Conservation (phyloP, 2,888 invertebrate genomes). For the Amorpha juglandis region DNA sequence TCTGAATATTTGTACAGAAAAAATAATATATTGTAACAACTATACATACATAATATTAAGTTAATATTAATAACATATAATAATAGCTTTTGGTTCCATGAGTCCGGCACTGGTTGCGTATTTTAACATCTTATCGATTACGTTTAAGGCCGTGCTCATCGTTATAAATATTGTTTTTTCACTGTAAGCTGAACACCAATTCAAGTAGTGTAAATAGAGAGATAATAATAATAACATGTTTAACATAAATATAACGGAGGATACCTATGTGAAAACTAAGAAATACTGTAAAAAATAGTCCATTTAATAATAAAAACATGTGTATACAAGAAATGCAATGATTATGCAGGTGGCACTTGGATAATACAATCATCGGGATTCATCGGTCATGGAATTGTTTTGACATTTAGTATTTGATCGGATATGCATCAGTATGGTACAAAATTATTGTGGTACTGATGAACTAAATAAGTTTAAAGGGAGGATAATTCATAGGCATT, state of each 20-base stretch:
- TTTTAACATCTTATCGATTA: too few species aligned
- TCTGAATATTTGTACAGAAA: too few species aligned
- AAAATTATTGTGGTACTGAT: slow-evolving; percentile 18
- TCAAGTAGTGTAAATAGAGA: background rate
- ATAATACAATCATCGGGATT: background rate
- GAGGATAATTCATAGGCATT: background rate
- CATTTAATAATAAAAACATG: background rate
- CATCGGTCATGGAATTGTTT: background rate
- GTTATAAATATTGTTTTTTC: background rate
- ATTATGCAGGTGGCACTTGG: background rate
- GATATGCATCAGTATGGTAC: slow-evolving; percentile 1
- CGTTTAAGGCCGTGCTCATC: too few species aligned
- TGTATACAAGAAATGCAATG: too few species aligned
- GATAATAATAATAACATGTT: background rate
- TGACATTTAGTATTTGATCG: background rate
- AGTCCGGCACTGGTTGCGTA: background rate
- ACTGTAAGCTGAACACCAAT: slow-evolving; percentile 1
- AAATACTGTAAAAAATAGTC: background rate
- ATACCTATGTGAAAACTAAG: background rate
- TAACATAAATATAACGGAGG: background rate
- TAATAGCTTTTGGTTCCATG: background rate
- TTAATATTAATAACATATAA: background rate
- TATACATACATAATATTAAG: background rate
- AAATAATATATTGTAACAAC: background rate
- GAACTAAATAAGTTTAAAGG: background rate